phyloP scores from a whole-genome alignment of 1,140 invertebrate species.

The Nasonia longicornis region DNA sequence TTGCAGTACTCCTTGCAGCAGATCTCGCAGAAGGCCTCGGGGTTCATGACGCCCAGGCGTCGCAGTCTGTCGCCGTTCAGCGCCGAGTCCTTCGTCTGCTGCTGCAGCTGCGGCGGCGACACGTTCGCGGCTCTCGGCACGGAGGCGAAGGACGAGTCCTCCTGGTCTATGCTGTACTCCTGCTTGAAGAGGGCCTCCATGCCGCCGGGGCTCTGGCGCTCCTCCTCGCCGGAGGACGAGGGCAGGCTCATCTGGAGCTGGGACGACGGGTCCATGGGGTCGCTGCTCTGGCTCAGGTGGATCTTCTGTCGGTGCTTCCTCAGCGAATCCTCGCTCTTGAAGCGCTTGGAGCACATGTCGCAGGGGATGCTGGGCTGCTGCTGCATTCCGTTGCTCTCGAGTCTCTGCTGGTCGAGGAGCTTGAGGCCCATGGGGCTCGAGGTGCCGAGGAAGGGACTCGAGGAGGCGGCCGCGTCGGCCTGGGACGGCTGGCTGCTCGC shows the following conservation, averaged over 20 bases:
- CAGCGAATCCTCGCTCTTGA: slow-evolving; percentile 70
- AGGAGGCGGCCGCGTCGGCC: not conserved
- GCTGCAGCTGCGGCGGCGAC: slow-evolving; percentile 71
- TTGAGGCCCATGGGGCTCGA: slow-evolving; percentile 19
- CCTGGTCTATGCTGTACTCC: slow-evolving; percentile 69
- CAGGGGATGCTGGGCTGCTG: slow-evolving; percentile 60
- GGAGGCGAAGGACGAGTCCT: slow-evolving; percentile 69
- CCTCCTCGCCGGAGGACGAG: slow-evolving; percentile 31
- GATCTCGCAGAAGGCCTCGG: slow-evolving; percentile 92
- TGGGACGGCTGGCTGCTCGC: slow-evolving; percentile 43
- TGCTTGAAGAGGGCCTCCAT: slow-evolving; percentile 65
- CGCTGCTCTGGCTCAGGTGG: slow-evolving; percentile 57
- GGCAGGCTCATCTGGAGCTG: slow-evolving; percentile 10
- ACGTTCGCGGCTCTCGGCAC: slow-evolving; percentile 69
- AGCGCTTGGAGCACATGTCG: slow-evolving; percentile 70
- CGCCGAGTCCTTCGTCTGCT: slow-evolving; percentile 74
- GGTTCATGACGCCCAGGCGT: slow-evolving; percentile 84
- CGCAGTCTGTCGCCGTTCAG: slow-evolving; percentile 78
- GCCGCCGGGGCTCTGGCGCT: slow-evolving; percentile 57
- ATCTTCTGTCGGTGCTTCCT: slow-evolving; percentile 69
- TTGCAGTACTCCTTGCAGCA: slow-evolving; percentile 97
- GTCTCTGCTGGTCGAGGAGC: slow-evolving; percentile 14
- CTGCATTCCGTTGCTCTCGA: slow-evolving; percentile 42
- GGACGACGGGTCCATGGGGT: slow-evolving; percentile 14
- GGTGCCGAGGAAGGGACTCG: slow-evolving; percentile 22